A percentile compares a stretch with the other conserved stretches of the same genome.
These are phyloP conservation scores for Temnothorax curvispinosus DNA, from an alignment of 1,140 invertebrate genomes.

Conservation along the genomic window DNA sequence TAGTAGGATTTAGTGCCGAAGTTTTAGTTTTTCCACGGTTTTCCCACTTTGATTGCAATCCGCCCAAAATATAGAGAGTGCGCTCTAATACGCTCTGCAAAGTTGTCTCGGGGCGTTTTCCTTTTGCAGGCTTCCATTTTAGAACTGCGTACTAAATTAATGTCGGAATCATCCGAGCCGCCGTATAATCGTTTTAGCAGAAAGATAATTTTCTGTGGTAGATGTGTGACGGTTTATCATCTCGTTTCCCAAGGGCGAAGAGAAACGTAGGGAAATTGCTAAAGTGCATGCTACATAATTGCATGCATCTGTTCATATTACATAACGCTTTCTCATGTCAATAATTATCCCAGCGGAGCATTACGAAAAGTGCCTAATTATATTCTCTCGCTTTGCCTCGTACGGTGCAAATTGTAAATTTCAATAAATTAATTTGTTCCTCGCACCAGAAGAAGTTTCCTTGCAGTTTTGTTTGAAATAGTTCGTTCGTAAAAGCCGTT, in stretches of 20 bases:
- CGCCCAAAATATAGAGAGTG: background rate
- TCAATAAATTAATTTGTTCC: background rate
- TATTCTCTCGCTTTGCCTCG: background rate
- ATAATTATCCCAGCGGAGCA: background rate
- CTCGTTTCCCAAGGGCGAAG: background rate
- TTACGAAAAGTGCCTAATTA: background rate
- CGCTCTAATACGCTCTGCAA: background rate
- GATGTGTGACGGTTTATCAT: conserved; percentile 49
- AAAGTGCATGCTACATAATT: conserved; percentile 25
- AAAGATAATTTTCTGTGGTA: conserved; percentile 46
- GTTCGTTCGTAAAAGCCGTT: conserved; percentile 3
- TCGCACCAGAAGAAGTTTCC: background rate
- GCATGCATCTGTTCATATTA: conserved; percentile 17
- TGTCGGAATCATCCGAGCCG: conserved; percentile 26
- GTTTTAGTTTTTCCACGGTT: conserved; percentile 18
- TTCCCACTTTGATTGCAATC: conserved; percentile 36
- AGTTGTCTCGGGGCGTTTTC: conserved; percentile 34
- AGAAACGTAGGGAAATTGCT: conserved; percentile 19
- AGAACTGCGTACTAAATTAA: conserved; percentile 40
- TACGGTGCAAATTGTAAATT: background rate
- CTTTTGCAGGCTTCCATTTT: conserved; percentile 6
- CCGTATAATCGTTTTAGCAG: conserved; percentile 42
- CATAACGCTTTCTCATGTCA: background rate
- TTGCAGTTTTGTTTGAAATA: conserved; percentile 2
- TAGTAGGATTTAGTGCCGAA: conserved; percentile 19